phyloP scores from a whole-genome alignment of 2,797 vertebrate genomes.

The Chromobotia macracanthus region DNA sequence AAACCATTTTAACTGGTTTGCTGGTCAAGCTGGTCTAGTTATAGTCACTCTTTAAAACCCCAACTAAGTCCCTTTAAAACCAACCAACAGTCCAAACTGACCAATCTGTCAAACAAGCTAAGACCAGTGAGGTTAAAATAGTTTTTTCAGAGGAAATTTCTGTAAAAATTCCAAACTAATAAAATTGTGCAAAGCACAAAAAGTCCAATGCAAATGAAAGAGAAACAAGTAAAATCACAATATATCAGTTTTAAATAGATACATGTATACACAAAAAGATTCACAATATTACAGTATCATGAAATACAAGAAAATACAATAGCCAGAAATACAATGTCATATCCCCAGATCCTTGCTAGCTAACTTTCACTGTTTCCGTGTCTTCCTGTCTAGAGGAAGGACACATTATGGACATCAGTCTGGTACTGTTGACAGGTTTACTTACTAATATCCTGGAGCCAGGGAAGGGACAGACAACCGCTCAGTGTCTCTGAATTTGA shows the following conservation, averaged over 20 bases:
- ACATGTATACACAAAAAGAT: neutral
- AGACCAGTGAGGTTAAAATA: too few relatives aligned
- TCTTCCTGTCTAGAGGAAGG: neutral
- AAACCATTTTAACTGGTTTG: too few relatives aligned
- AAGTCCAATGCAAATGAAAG: too few relatives aligned
- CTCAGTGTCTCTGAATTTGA: constrained; percentile 42
- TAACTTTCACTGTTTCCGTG: neutral
- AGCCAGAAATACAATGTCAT: neutral
- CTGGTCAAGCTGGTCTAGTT: too few relatives aligned
- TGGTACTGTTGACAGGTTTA: constrained; percentile 30
- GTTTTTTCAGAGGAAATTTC: neutral
- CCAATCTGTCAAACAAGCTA: neutral
- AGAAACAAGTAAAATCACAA: too few relatives aligned
- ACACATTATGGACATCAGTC: neutral
- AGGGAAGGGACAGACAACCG: neutral
- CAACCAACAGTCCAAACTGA: neutral
- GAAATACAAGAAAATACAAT: too few relatives aligned
- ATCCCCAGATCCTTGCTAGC: neutral
- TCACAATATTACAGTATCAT: neutral
- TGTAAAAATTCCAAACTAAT: neutral
- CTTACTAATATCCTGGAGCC: constrained; percentile 41
- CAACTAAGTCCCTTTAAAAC: neutral
- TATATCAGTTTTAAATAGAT: neutral
- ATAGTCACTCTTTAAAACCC: neutral
- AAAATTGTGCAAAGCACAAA: too few relatives aligned